Evolutionary conservation across 2,888 invertebrate species (phyloP), one percentile per base, ranked within the genome.

Genomic region (Colostygia pectinataria): DNA sequence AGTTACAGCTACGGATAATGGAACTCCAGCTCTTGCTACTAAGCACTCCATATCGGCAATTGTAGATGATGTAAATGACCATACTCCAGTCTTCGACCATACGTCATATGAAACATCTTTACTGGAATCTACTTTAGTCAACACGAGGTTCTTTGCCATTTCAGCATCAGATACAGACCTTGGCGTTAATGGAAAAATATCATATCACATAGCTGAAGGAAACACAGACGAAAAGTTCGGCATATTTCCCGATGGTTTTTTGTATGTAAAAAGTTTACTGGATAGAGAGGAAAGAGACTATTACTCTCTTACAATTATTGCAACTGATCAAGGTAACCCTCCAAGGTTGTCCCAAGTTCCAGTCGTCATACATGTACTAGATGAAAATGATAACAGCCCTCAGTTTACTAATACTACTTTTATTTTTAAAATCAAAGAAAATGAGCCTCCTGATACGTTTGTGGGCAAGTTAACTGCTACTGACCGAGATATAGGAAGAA

Each of bases 311-410:
- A 95, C 95, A 1, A 93, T 99, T 23, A 93, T 94, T 18, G 98
- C 97, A 1, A 92, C 91, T 41, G 98, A 98, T 81, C 92, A 94
- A 41, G 98, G 96, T 0, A 87, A 80, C 57, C 97, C 94, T 25
- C 91, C 93, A 29, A 93, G 95, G 71, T 96, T 94, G 40, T 97
- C 98, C 0, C 92, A 95, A 37, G 98, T 97, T 1, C 97, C 97
- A 4, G 95, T 99, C 1, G 96, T 98, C 10, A 95, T 99, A 55
- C 97, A 98, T 73, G 94, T 99, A 13, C 94, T 97, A 54, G 99
- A 99, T 84, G 98, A 98, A 85, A 99, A 99, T 81, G 99, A 99
- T 83, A 98, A 98, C 79, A 93, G 95, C 20, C 99, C 99, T 0
- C 93, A 95, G 74, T 99, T 99, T 82, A 94, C 95, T 1, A 97